These are phyloP conservation scores for Tyrannus savana DNA, from an alignment of 2,113 vertebrate species.

Conservation along the genomic window DNA sequence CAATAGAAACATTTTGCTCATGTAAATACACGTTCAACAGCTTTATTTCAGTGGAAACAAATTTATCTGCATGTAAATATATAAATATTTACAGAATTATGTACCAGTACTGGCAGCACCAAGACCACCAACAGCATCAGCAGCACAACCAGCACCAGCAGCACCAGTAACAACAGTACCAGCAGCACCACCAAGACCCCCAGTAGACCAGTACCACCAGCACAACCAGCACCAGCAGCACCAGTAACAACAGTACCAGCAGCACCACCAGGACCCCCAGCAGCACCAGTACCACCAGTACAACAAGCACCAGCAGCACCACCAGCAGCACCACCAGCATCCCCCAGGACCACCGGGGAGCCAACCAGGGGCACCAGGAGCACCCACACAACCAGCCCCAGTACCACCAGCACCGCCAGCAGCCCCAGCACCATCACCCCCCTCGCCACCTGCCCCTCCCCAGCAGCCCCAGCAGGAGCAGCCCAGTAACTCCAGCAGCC, in stretches of 20 bases:
- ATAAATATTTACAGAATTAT: background rate
- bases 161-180: background rate
- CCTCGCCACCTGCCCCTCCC: too few relatives aligned
- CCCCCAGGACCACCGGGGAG: too few relatives aligned
- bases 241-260: fast-evolving
- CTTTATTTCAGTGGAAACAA: background rate
- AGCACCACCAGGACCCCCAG: too few relatives aligned
- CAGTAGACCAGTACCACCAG: background rate
- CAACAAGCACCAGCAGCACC: background rate
- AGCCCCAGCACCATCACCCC: background rate
- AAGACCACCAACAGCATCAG: background rate
- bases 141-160: background rate
- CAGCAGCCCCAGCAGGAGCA: background rate
- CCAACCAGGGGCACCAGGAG: background rate
- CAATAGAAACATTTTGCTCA: background rate
- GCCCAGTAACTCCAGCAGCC: background rate
- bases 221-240: fast-evolving
- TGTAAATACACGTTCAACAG: background rate
- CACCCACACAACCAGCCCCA: background rate
- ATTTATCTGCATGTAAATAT: background rate
- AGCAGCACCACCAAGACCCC: too few relatives aligned
- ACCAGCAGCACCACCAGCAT: background rate
- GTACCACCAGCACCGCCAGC: background rate
- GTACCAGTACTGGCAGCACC: background rate
- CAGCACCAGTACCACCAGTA: background rate